Conservation (phyloP, 2,888 invertebrate species). For the Sceliomorpha sp. region DNA sequence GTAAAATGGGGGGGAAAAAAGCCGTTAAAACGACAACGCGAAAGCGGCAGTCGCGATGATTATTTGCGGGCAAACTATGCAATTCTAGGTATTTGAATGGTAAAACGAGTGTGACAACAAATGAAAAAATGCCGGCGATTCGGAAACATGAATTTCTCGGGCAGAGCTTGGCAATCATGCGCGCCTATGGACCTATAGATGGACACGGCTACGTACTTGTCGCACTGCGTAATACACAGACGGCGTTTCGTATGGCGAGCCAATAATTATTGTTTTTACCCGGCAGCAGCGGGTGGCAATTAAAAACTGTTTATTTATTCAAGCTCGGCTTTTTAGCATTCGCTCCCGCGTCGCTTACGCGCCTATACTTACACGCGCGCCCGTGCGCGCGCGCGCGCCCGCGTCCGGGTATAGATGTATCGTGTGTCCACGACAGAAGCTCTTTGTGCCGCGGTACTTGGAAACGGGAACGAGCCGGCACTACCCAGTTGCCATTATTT, state of each 20-base stretch:
- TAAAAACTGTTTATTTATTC: constrained; percentile 81
- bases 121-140: background rate
- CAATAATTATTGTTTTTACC: constrained; percentile 80
- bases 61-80: no score
- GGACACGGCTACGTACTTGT: constrained; percentile 60
- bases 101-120: background rate
- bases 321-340: constrained; percentile 77
- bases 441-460: constrained; percentile 48
- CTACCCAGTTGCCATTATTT: constrained; percentile 31
- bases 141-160: constrained; percentile 1
- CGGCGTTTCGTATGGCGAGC: constrained; percentile 66
- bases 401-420: constrained; percentile 20
- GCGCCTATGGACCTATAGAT: constrained; percentile 18
- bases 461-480: constrained; percentile 35
- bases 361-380: constrained; percentile 36
- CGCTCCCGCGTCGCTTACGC: constrained; percentile 59
- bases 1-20: no score
- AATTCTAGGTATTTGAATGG: background rate
- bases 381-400: constrained; percentile 35
- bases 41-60: no score
- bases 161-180: constrained; percentile 4
- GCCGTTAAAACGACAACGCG: no score
- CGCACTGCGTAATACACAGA: constrained; percentile 65
- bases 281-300: constrained; percentile 76
- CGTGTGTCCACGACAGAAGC: constrained; percentile 47